Percentiles rank a stretch among this genome's conserved stretches.
Evolutionary conservation across 2,797 vertebrate species (phyloP).

Genomic region (Sphenopsis melanotis): DNA sequence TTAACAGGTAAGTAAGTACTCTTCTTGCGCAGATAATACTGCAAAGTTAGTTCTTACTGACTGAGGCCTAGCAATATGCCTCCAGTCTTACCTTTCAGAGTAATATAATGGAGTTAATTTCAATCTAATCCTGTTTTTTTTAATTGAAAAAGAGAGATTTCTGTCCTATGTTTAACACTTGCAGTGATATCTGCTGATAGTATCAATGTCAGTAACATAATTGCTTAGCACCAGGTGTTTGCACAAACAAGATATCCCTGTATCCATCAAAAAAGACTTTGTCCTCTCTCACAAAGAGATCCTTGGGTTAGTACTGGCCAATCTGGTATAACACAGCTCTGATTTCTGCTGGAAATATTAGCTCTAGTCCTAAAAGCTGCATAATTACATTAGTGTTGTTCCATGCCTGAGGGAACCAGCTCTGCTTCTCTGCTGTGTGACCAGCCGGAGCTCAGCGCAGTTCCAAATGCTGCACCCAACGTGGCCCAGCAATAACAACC

Average conservation of each 20-base stretch:
- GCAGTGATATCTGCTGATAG: neutral
- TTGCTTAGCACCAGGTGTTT: neutral
- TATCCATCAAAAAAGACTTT: neutral
- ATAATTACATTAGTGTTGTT: slow-evolving; percentile 6
- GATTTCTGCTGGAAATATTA: slow-evolving; percentile 38
- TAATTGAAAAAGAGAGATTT: neutral
- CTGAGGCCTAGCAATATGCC: neutral
- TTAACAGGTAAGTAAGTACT: neutral
- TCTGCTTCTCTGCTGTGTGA: neutral
- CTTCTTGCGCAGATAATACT: neutral
- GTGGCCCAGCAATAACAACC: neutral
- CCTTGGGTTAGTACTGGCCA: neutral
- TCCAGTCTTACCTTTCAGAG: neutral
- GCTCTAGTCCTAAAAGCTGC: slow-evolving; percentile 23
- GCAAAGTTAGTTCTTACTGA: neutral
- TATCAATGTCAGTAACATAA: neutral
- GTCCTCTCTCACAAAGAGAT: neutral
- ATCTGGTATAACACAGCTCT: neutral
- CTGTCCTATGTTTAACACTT: neutral
- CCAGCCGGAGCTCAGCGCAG: accelerated
- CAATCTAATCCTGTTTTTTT: neutral
- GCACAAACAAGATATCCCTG: neutral
- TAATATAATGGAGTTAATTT: neutral
- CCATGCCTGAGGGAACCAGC: slow-evolving; percentile 15
- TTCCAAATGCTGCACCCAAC: neutral